A percentile compares a stretch with the other conserved stretches of the same genome.
Conservation (phyloP, 2,113 vertebrate species). For the Scolopax mira region DNA sequence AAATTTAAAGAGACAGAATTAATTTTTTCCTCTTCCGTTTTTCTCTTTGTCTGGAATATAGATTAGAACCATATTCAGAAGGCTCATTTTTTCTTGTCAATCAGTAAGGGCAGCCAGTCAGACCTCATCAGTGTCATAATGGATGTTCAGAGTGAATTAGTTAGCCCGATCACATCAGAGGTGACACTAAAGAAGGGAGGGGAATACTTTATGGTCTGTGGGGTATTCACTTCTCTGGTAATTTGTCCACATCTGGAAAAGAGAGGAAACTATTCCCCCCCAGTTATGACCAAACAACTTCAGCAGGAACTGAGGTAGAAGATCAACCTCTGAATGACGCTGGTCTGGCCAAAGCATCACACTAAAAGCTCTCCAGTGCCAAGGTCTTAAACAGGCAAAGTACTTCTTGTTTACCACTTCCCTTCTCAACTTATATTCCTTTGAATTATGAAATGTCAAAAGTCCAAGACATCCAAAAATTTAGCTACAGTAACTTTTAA, state of each 20-base stretch:
- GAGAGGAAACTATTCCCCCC: neutral
- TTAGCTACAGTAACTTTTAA: neutral
- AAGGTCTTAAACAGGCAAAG: neutral
- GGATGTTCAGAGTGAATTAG: conserved; percentile 58
- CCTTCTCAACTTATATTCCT: neutral
- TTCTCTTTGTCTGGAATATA: conserved; percentile 26
- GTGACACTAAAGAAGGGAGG: conserved; percentile 27
- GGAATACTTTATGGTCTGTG: conserved; percentile 24
- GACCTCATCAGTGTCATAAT: conserved; percentile 67
- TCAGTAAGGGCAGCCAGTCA: conserved; percentile 63
- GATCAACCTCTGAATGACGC: neutral
- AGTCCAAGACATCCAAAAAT: neutral
- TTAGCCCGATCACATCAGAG: conserved; percentile 48
- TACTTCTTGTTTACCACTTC: neutral
- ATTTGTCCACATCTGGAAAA: conserved; percentile 26
- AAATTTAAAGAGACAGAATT: conserved; percentile 35
- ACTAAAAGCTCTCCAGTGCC: neutral
- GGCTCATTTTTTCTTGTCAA: conserved; percentile 65
- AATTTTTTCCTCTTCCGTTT: neutral
- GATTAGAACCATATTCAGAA: conserved; percentile 42
- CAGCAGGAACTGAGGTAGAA: neutral
- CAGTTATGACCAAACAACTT: neutral
- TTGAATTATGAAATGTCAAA: neutral
- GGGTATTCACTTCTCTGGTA: neutral
- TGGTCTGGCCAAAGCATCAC: neutral